Base-by-base conservation (phyloP, 2,797 vertebrate genomes). In the Microctenopoma steveboyesi region DNA sequence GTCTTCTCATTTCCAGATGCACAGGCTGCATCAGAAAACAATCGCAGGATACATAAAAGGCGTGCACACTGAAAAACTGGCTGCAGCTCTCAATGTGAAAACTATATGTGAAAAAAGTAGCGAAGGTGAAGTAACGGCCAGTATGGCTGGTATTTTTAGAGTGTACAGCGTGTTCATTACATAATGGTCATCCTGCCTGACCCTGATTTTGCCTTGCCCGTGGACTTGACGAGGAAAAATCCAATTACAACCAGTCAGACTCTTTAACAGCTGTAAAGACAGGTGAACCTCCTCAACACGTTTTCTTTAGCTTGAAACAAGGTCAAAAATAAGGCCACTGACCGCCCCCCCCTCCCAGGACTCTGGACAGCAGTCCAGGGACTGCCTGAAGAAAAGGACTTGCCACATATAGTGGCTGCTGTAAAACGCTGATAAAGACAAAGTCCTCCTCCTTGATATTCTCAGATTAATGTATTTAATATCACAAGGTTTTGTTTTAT, bases 171-270 rank as follows among this genome's bases (percentile, higher is more conserved):
- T 13, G 46, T 39, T 62, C 28, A 45, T 81, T 79, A 74, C 66
- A 67, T 84, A 79, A 87, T 28, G 72, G 18, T 59, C 67, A 49
- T 62, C 50, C 42, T 37, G 64, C 47, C 50, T 67, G 75, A 67
- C 68, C 55, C 61, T 54, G 46, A 47, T 18, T 45, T n/a, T 35
- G 43, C 66, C 52, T 50, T 40, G 51, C 45, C 69, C 3, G 10
- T 57, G 63, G 58, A 69, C 54, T 42, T 62, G 27, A 46, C 22
- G 8, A 22, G 12, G 4, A 59, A 49, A 35, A 11, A 18, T 43
- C 22, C n/a, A 49, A 39, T 64, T 57, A 45, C 15, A 18, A 5
- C 50, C 57, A 27, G 33, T 18, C 13, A 12, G 1, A 13, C 39
- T 12, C 12, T 12, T 4, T 12, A 64, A 25, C 53, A 57, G 61